phyloP scores from a whole-genome alignment of 1,140 invertebrate genomes.

The Tetramorium simillimum region DNA sequence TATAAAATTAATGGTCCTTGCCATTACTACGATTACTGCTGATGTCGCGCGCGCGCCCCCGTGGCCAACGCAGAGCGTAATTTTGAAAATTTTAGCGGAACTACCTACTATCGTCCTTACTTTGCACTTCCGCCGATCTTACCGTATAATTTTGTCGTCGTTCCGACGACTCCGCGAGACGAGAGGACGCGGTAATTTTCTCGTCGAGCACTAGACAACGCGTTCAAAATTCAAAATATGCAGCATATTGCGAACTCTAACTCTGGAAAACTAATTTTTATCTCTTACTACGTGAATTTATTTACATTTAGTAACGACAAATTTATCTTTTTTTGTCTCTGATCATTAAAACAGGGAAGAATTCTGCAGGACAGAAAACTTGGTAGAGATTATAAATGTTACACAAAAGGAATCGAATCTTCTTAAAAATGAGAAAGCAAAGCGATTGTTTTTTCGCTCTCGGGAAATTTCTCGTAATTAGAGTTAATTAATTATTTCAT shows the following conservation, averaged over 20 bases:
- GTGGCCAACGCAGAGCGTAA: constrained; percentile 3
- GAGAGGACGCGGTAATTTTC: constrained; percentile 31
- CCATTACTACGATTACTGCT: constrained; percentile 2
- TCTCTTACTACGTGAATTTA: background rate
- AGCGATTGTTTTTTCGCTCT: background rate
- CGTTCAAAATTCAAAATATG: constrained; percentile 35
- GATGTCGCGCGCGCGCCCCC: background rate
- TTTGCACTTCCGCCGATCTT: constrained; percentile 46
- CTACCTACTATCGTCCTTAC: constrained; percentile 35
- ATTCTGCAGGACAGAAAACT: background rate
- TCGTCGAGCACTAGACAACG: background rate
- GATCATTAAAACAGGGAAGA: background rate
- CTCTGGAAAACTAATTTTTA: background rate
- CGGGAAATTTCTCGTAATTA: background rate
- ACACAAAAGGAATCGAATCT: too few relatives aligned
- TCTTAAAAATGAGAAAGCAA: background rate
- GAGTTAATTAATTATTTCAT: constrained; percentile 1
- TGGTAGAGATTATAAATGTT: background rate
- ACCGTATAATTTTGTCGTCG: constrained; percentile 21
- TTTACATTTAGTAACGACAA: background rate
- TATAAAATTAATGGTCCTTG: constrained; percentile 36
- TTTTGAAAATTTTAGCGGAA: constrained; percentile 47
- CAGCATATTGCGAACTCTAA: background rate
- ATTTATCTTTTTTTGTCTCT: background rate
- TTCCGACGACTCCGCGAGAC: constrained; percentile 4